A percentile compares a stretch with the other conserved stretches of the same genome.
Conservation (phyloP, 2,888 invertebrate species). For the Rhagonycha lutea region DNA sequence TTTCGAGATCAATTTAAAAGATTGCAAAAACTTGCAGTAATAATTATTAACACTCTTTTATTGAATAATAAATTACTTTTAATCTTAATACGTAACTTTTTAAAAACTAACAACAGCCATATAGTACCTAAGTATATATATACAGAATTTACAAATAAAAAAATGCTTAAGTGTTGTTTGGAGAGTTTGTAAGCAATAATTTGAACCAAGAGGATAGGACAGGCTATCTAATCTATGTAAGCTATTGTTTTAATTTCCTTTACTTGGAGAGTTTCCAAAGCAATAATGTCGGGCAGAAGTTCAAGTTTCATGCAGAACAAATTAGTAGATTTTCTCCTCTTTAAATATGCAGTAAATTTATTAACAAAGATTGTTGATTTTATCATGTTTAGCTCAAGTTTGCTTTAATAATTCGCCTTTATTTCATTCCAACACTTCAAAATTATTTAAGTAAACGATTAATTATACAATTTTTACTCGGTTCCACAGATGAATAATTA, state of each 20-base stretch:
- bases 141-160: conserved; percentile 3
- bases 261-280: conserved; percentile 49
- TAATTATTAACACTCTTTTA: neutral
- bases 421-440: neutral
- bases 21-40: conserved; percentile 6
- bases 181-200: conserved; percentile 26
- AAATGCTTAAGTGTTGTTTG: conserved; percentile 8
- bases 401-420: conserved; percentile 22
- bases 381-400: conserved; percentile 23
- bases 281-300: conserved; percentile 50
- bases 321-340: conserved; percentile 48
- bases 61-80: neutral
- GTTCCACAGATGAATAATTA: neutral
- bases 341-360: conserved; percentile 50
- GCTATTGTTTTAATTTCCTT: conserved; percentile 53
- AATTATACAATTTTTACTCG: neutral
- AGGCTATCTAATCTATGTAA: conserved; percentile 44
- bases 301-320: conserved; percentile 51
- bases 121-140: neutral
- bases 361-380: conserved; percentile 31
- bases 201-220: conserved; percentile 29
- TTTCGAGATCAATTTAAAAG: conserved; percentile 9
- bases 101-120: neutral
- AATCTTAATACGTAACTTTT: neutral
- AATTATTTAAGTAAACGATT: neutral